Evolutionary conservation across 2,113 vertebrate genomes (phyloP), one percentile per base, ranked within the genome.

Genomic region (Aptenodytes forsteri): DNA sequence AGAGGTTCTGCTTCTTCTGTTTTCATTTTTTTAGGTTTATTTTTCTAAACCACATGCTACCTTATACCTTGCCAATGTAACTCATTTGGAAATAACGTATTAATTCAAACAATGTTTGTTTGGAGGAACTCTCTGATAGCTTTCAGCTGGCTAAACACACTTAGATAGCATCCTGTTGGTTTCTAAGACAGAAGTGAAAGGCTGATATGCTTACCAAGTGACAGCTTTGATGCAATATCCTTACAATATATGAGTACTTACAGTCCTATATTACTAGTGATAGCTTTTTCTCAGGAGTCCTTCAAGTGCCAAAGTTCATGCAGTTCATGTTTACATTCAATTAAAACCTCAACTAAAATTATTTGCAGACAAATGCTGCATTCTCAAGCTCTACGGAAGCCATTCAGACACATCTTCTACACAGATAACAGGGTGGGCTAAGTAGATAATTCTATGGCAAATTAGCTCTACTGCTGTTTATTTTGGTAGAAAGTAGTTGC

Each of bases 91-190:
- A 96, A 96, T 94, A 97, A 94, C 9, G 20, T 91, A 96, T 97
- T 96, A 97, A 97, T 97, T 97, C 94, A 97, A 97, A 93, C 82
- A 94, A 54, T 67, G 87, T 96, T 97, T 96, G 94, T 97, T 94
- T 95, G 89, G 58, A 96, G 84, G 91, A 96, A 22, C 46, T 85
- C 81, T 96, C 71, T 97, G 96, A 97, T 96, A 94, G 91, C 87
- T 97, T 97, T 96, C 97, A 97, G 97, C 95, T 97, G 96, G 94
- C 87, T 94, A 97, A 97, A 97, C 93, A 97, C 81, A 91, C 89
- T 94, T 89, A 87, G 89, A 89, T 91, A 97, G 91, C 91, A 97
- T 97, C 84, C 95, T 94, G 84, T 97, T 91, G 75, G 46, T 91
- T 96, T 93, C 82, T 89, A n/a, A 87, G 87, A 85, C 71, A 95